Conservation (phyloP, 2,113 vertebrate species). For the Sorex fumeus region DNA sequence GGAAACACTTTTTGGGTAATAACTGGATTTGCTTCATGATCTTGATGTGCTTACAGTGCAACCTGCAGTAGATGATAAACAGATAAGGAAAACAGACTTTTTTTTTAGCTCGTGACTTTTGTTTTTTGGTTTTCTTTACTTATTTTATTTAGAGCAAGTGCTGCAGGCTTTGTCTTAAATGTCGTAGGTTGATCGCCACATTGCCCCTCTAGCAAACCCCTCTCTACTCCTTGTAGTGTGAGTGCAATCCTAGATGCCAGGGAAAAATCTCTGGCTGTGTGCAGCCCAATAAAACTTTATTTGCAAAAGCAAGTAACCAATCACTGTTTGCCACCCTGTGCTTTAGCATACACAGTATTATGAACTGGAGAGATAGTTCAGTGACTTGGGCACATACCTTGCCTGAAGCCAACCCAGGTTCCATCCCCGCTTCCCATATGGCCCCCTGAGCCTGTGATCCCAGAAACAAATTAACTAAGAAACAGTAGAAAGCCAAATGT, state of each 20-base stretch:
- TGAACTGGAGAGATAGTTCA: background rate
- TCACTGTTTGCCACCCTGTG: background rate
- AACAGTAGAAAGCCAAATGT: no score
- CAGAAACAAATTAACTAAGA: no score
- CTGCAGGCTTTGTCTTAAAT: constrained; percentile 34
- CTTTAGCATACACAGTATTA: constrained; percentile 30
- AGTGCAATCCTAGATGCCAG: background rate
- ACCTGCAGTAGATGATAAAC: constrained; percentile 4
- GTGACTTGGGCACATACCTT: no score
- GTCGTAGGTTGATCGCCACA: background rate
- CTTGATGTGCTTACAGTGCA: constrained; percentile 38
- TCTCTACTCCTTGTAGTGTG: background rate
- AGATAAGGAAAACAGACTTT: constrained; percentile 26
- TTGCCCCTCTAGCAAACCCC: background rate
- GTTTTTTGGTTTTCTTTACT: constrained; percentile 35
- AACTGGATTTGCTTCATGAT: constrained; percentile 17
- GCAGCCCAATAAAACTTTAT: constrained; percentile 47
- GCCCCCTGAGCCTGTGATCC: no score
- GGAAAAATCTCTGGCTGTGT: constrained; percentile 32
- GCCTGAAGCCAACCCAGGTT: no score
- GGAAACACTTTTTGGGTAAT: constrained; percentile 94
- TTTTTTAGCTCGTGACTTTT: background rate
- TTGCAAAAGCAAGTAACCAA: constrained; percentile 7
- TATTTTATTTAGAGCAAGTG: constrained; percentile 14
- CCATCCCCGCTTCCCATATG: no score